phyloP scores from a whole-genome alignment of 2,888 invertebrate species.

The Tuta absoluta region DNA sequence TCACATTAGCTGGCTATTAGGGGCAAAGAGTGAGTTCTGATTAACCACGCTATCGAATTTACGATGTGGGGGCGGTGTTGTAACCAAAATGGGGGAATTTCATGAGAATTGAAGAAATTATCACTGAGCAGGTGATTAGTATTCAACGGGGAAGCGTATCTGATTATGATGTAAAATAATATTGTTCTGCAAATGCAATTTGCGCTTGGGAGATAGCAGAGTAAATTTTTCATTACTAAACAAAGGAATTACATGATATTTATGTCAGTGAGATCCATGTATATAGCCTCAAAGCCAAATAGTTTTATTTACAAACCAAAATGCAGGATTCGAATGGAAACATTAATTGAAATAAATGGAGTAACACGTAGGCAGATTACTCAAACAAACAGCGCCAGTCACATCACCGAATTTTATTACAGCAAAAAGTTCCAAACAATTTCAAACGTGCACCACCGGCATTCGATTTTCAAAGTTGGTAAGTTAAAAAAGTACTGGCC shows the following conservation, averaged over 20 bases:
- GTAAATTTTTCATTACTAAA: neutral
- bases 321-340: neutral
- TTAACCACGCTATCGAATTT: slow-evolving; percentile 51
- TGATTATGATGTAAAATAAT: neutral
- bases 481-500: slow-evolving; percentile 38
- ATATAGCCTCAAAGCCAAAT: no score
- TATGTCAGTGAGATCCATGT: no score
- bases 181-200: neutral
- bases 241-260: no score
- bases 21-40: slow-evolving; percentile 48
- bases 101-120: neutral
- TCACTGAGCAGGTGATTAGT: neutral
- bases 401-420: slow-evolving; percentile 8
- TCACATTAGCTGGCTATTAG: slow-evolving; percentile 72
- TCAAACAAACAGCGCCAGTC: slow-evolving; percentile 11
- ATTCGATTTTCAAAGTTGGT: slow-evolving; percentile 35
- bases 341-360: neutral
- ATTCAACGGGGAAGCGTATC: neutral
- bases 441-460: slow-evolving; percentile 18
- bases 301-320: neutral
- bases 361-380: neutral
- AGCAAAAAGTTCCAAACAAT: slow-evolving; percentile 23
- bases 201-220: neutral
- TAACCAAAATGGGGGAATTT: slow-evolving; percentile 1
- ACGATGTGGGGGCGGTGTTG: slow-evolving; percentile 35